Conservation (phyloP, 2,888 invertebrate species). For the Pilophorus perplexus region DNA sequence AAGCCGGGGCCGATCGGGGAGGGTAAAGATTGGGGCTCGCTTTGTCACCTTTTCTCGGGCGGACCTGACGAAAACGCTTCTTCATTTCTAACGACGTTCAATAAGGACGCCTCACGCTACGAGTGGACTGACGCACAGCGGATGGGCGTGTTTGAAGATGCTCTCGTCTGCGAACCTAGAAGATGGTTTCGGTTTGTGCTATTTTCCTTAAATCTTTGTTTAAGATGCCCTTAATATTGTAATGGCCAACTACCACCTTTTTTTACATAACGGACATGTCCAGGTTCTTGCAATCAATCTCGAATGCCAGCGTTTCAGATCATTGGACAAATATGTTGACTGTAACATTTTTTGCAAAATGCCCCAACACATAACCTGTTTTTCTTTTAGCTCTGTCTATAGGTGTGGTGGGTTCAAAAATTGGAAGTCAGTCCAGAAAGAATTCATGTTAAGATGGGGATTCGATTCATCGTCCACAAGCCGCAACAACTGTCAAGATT, state of each 20-base stretch:
- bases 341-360: too few species aligned
- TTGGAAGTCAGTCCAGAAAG: neutral
- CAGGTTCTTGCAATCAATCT: too few species aligned
- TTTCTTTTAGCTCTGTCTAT: too few species aligned
- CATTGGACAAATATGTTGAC: too few species aligned
- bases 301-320: too few species aligned
- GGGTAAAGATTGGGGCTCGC: neutral
- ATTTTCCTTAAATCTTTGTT: neutral
- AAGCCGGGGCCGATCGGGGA: neutral
- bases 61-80: neutral
- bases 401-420: neutral
- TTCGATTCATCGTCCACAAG: neutral
- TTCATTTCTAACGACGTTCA: neutral
- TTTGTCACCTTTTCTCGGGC: neutral
- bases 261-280: too few species aligned
- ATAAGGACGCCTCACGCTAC: neutral
- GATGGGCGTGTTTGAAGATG: neutral
- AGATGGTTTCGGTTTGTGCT: neutral
- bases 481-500: neutral
- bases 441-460: neutral
- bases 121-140: conserved; percentile 6
- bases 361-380: too few species aligned
- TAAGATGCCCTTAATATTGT: too few species aligned
- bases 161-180: conserved; percentile 2
- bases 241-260: too few species aligned